phyloP scores from a whole-genome alignment of 2,888 invertebrate species.

The Synanthedon andrenaeformis region DNA sequence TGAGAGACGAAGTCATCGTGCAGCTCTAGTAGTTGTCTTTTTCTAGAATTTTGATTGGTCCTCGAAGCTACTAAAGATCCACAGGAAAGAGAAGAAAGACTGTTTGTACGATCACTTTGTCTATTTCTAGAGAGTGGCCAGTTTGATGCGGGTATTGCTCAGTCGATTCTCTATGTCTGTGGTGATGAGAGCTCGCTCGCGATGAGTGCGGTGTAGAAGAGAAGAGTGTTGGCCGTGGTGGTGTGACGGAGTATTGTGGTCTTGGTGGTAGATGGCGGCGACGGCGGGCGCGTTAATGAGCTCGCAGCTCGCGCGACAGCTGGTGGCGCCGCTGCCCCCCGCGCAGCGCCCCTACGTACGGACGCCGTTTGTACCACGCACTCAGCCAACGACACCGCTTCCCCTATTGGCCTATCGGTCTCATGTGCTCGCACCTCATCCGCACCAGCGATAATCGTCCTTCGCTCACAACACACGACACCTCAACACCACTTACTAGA shows the following conservation, averaged over 20 bases:
- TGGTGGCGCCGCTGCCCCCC: constrained; percentile 70
- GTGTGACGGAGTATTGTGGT: constrained; percentile 6
- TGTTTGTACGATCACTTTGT: no score
- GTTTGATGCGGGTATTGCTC: no score
- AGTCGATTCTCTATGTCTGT: no score
- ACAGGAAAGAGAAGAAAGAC: no score
- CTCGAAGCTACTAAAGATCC: no score
- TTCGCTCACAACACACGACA: not conserved
- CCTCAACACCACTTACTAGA: no score
- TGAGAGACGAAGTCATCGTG: no score
- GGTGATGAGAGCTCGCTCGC: no score
- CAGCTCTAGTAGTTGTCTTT: no score
- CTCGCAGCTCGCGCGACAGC: constrained; percentile 72
- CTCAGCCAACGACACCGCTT: constrained; percentile 51
- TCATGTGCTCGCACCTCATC: constrained; percentile 35
- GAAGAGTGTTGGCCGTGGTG: not conserved
- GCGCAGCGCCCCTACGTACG: constrained; percentile 66
- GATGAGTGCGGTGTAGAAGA: no score
- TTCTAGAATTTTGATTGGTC: no score
- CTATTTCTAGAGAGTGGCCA: no score
- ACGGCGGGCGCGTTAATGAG: constrained; percentile 61
- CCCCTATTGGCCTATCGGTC: constrained; percentile 52
- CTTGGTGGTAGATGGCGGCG: constrained; percentile 45
- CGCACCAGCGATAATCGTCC: constrained; percentile 13
- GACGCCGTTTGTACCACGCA: constrained; percentile 68